Evolutionary conservation across 2,113 vertebrate species (phyloP), one percentile per base, ranked within the genome.

Genomic region (Notarius quadriscutis): DNA sequence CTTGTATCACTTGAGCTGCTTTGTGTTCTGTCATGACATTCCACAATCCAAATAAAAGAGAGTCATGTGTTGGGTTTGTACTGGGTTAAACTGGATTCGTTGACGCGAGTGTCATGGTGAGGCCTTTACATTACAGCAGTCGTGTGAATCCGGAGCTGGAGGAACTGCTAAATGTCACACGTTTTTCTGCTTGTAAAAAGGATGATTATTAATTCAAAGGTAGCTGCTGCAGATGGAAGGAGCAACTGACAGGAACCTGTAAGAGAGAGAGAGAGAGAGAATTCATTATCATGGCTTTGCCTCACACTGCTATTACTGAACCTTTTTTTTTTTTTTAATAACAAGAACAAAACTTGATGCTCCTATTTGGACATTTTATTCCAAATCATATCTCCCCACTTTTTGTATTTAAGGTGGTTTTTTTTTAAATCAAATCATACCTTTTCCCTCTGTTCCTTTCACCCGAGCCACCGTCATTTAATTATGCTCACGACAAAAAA

Each of bases 141-240:
- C 0, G 62, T 20, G 63, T 27, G 51, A 51, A 60, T 82, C 34
- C 15, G 3, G 55, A 41, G 20, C 74, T 74, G 17, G 27, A 27
- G 20, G 34, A 48, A 48, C 72, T 25, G 50, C 41, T 80, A 60
- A 84, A 74, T 14, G n/a, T 9, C 25, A 58, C 62, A 7, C 83
- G 25, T 34, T 34, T 71, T 30, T 51, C 85, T 69, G 15, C 58
- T 41, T 12, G 30, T 65, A 86, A 80, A 81, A n/a, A 78, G 50
- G 27, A 30, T 62, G 30, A 51, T 81, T 81, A 81, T 81, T 85
- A 62, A 85, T 88, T 88, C 78, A 82, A 81, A 27, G 65, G 55
- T 25, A 7, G 77, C 55, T 72, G 51, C 84, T 53, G 53, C 77
- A 85, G 78, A 88, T 81, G 77, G 83, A 85, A 41, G 17, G 53